phyloP scores from a whole-genome alignment of 2,888 invertebrate genomes.

The Thecophora atra region DNA sequence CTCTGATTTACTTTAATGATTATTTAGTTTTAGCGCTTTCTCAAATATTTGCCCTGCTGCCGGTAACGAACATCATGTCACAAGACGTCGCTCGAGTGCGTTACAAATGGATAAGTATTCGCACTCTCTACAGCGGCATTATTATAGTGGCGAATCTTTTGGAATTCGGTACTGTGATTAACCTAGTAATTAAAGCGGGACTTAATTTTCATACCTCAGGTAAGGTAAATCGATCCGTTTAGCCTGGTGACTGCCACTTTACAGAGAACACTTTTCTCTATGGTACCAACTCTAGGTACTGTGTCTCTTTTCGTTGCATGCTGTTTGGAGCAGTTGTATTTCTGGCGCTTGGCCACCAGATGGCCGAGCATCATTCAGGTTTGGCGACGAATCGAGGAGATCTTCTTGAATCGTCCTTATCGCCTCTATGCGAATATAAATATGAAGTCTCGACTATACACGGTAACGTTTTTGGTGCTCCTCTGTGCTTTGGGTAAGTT shows the following conservation, averaged over 20 bases:
- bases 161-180: slow-evolving; percentile 55
- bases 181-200: slow-evolving; percentile 50
- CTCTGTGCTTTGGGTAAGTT: slow-evolving; percentile 53
- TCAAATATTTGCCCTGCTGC: slow-evolving; percentile 60
- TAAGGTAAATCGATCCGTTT: too few relatives aligned
- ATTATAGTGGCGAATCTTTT: slow-evolving; percentile 51
- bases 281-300: slow-evolving; percentile 43
- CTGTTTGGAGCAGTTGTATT: slow-evolving; percentile 56
- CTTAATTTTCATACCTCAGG: slow-evolving; percentile 57
- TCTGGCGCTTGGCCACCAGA: slow-evolving; percentile 61
- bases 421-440: slow-evolving; percentile 55
- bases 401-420: slow-evolving; percentile 61
- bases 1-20: neutral
- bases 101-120: slow-evolving; percentile 56
- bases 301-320: slow-evolving; percentile 57
- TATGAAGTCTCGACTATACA: slow-evolving; percentile 54
- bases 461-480: slow-evolving; percentile 53
- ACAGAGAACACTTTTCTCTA: neutral
- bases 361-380: slow-evolving; percentile 59
- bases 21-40: slow-evolving; percentile 55
- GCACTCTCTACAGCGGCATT: slow-evolving; percentile 51
- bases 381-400: slow-evolving; percentile 59
- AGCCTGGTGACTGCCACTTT: too few relatives aligned
- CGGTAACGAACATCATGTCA: slow-evolving; percentile 54
- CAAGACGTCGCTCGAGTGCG: slow-evolving; percentile 49